Evolutionary conservation across 2,888 invertebrate genomes (phyloP), one percentile per base, ranked within the genome.

Genomic region (Leucozona laternaria): DNA sequence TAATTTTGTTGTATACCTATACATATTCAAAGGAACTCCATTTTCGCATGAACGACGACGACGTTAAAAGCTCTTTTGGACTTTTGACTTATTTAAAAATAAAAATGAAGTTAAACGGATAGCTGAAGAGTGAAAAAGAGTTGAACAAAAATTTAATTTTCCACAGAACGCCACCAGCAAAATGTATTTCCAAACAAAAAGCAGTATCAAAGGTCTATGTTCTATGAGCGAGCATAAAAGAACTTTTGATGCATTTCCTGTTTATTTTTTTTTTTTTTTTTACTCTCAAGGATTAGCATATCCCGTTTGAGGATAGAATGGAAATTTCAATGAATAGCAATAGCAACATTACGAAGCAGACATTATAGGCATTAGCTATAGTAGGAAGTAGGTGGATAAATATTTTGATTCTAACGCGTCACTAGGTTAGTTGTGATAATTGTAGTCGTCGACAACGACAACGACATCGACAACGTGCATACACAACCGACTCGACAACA

Each of bases 291-390:
- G 40, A 66, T 66, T 48, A 66, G 66, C n/a, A 48, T 31, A 48
- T 66, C 66, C 66, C 20, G 28, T 48, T 66, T 28, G 40, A 66
- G 20, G 48, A 66, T 48, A 31, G 4, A 48, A 66, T 66, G 34
- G 2, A 66, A 48, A 48, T 66, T 66, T 66, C 66, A 48, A 48
- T 66, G 66, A 66, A 66, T 66, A 43, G 25, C 20, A 17, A 57
- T 17, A 17, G 37, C 43, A 17, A 62, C 62, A 45, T 28, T 17
- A 28, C 15, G n/a, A 37, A 43, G 4, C 0, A 60, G 22, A 15
- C 10, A 10, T n/a, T 20, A 37, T 28, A 28, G 50, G 22, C 25
- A 3, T 15, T 10, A 28, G n/a, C n/a, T n/a, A n/a, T n/a, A n/a
- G n/a, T 31, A 31, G n/a, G 28, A 55, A 31, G 28, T 55, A 55